phyloP scores from a whole-genome alignment of 2,797 vertebrate species.

The Danio aesculapii region DNA sequence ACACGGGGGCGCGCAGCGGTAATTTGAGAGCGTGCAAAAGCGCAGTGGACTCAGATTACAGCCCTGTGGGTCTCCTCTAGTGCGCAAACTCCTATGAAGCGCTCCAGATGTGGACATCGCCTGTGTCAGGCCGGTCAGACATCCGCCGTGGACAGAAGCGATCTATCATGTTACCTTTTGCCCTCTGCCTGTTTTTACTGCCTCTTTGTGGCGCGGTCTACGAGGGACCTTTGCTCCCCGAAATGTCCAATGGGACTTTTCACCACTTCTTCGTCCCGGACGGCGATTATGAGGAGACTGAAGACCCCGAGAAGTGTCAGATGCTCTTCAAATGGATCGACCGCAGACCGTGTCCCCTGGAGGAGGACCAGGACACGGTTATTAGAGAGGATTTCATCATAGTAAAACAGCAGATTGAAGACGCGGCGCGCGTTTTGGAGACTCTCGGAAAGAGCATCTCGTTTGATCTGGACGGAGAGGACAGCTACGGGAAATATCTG shows the following conservation, averaged over 20 bases:
- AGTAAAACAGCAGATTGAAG: constrained; percentile 91
- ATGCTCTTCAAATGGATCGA: constrained; percentile 93
- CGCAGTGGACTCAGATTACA: constrained; percentile 24
- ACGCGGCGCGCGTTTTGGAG: constrained; percentile 90
- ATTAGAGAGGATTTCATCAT: constrained; percentile 91
- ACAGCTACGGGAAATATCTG: constrained; percentile 92
- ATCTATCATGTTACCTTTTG: constrained; percentile 76
- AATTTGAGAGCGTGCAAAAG: constrained; percentile 35
- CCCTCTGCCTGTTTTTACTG: constrained; percentile 67
- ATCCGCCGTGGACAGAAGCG: constrained; percentile 69
- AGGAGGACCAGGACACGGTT: constrained; percentile 77
- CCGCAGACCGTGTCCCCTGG: constrained; percentile 78
- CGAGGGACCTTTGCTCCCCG: constrained; percentile 88
- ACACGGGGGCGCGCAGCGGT: not conserved
- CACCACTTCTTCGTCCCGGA: constrained; percentile 98
- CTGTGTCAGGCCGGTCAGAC: constrained; percentile 1
- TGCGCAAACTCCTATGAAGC: not conserved
- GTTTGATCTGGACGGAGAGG: constrained; percentile 94
- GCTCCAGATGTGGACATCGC: constrained; percentile 29
- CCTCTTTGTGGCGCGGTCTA: constrained; percentile 79
- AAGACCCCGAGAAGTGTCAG: constrained; percentile 94
- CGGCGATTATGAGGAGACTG: constrained; percentile 94
- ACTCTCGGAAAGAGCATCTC: constrained; percentile 89
- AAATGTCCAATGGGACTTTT: constrained; percentile 96
- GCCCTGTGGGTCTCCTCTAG: not conserved